Conservation (phyloP, 2,113 vertebrate genomes). For the Platysteira castanea region DNA sequence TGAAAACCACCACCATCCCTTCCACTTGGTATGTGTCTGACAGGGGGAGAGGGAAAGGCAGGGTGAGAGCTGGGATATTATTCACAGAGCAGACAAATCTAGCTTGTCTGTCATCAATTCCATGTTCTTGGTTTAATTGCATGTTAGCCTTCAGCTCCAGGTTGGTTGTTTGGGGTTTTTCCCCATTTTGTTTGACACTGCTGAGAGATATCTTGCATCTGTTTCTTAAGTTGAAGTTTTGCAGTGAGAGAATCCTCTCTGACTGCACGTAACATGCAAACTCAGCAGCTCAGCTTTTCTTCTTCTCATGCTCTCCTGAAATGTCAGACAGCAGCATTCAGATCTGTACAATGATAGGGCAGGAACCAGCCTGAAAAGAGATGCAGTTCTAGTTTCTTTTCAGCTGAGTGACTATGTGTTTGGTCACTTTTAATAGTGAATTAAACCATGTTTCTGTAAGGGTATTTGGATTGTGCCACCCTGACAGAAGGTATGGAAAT, state of each 20-base stretch:
- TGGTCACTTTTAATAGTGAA: background rate
- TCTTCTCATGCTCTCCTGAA: background rate
- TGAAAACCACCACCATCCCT: background rate
- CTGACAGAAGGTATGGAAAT: background rate
- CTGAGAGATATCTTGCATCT: background rate
- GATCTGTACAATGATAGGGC: background rate
- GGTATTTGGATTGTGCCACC: background rate
- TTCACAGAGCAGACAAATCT: background rate
- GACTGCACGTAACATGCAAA: background rate
- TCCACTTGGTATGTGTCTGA: background rate
- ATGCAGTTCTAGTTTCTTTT: background rate
- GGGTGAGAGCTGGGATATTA: background rate
- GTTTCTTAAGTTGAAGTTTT: background rate
- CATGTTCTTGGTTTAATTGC: background rate
- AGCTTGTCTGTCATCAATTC: background rate
- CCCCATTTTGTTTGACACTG: background rate
- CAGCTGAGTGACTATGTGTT: background rate
- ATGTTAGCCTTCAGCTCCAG: background rate
- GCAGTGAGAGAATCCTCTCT: background rate
- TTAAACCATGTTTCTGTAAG: background rate
- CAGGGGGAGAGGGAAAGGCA: background rate
- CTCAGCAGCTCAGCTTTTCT: constrained; percentile 19
- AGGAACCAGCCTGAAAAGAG: background rate
- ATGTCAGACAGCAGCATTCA: background rate
- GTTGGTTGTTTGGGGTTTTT: background rate